These are phyloP conservation scores for Himantopus leucocephalus DNA, from an alignment of 2,113 vertebrate genomes.

Conservation along the genomic window DNA sequence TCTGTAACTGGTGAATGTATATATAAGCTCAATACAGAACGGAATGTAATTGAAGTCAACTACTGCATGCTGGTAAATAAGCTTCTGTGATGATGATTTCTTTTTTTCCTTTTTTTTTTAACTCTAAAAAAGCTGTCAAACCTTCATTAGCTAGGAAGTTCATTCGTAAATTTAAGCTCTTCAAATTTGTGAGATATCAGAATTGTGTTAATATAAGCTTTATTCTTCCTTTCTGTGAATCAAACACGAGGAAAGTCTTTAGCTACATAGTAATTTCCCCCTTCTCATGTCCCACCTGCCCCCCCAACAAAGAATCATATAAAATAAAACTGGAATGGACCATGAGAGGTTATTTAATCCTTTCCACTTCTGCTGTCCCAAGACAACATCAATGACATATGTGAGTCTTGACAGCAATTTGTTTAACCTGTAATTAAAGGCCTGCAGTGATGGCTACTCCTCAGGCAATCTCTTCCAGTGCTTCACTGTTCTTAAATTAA, in stretches of 20 bases:
- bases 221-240: background rate
- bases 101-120: background rate
- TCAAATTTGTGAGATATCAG: background rate
- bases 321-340: background rate
- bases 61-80: background rate
- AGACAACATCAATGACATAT: background rate
- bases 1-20: background rate
- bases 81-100: background rate
- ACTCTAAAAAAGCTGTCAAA: background rate
- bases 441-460: background rate
- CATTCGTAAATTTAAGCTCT: background rate
- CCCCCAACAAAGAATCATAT: background rate
- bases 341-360: background rate
- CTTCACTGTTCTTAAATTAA: background rate
- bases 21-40: background rate
- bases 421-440: background rate
- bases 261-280: background rate
- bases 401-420: background rate
- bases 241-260: background rate
- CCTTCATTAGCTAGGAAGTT: background rate
- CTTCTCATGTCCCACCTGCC: background rate
- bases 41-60: background rate
- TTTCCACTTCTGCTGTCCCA: background rate
- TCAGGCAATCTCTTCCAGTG: background rate
- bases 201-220: background rate